phyloP scores from a whole-genome alignment of 2,113 vertebrate genomes.

The Pogonocichla stellata region DNA sequence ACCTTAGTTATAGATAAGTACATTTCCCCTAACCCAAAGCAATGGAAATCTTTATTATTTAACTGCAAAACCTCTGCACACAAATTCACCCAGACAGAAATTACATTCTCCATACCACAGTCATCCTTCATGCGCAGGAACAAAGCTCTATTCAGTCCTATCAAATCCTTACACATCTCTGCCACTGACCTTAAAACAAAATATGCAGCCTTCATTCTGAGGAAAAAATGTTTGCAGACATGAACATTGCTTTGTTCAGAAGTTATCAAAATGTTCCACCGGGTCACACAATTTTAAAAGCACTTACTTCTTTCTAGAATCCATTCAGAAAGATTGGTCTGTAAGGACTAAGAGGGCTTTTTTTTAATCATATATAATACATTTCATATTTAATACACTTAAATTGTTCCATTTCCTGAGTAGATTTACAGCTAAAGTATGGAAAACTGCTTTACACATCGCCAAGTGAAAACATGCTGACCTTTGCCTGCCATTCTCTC shows the following conservation, averaged over 20 bases:
- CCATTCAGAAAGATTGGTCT: neutral
- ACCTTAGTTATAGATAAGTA: neutral
- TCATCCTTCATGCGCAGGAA: neutral
- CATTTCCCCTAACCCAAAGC: neutral
- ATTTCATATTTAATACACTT: neutral
- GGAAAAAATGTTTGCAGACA: neutral
- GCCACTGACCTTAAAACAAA: neutral
- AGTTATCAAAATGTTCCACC: neutral
- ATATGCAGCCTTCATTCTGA: neutral
- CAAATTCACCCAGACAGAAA: neutral
- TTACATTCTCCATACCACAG: accelerated
- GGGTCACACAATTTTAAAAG: neutral
- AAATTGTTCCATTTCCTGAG: neutral
- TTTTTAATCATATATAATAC: neutral
- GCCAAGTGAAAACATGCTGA: constrained; percentile 38
- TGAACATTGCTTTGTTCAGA: neutral
- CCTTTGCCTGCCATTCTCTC: constrained; percentile 89
- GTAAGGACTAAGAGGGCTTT: neutral
- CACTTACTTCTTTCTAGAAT: neutral
- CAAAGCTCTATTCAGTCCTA: neutral
- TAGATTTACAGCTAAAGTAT: neutral
- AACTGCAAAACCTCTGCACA: neutral
- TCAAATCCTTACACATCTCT: neutral
- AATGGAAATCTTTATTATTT: neutral
- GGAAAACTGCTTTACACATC: neutral